A percentile compares a stretch with the other conserved stretches of the same genome.
phyloP scores from a whole-genome alignment of 2,113 vertebrate species.

The Pogona vitticeps region DNA sequence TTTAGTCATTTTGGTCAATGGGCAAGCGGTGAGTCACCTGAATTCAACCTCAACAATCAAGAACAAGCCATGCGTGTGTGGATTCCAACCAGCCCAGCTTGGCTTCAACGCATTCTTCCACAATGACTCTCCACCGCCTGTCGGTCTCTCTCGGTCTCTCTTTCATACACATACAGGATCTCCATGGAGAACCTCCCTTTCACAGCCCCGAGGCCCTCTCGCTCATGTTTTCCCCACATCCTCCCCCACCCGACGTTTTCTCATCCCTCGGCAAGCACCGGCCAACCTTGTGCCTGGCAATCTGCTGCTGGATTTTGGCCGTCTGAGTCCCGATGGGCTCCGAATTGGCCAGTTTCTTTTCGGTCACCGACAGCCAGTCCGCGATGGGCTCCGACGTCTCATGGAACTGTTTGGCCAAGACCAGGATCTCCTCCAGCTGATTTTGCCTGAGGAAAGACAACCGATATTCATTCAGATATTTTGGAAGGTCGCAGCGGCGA shows the following conservation, averaged over 20 bases:
- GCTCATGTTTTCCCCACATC: too few species aligned
- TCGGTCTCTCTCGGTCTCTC: fast-evolving
- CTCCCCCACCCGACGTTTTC: neutral
- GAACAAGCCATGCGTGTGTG: neutral
- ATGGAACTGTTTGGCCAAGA: constrained; percentile 95
- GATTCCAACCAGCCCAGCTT: neutral
- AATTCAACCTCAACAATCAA: neutral
- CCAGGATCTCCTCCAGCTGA: constrained; percentile 95
- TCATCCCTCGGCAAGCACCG: neutral
- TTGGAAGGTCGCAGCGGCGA: neutral
- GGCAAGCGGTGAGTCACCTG: neutral
- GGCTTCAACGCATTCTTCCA: neutral
- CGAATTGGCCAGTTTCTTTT: constrained; percentile 92
- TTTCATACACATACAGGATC: fast-evolving
- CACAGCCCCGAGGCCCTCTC: neutral
- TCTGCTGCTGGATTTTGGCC: constrained; percentile 96
- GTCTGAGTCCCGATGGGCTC: constrained; percentile 98
- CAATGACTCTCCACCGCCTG: neutral
- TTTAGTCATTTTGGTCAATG: too few species aligned
- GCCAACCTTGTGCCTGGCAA: constrained; percentile 90
- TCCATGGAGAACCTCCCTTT: fast-evolving
- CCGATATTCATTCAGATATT: constrained; percentile 22
- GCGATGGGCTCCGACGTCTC: constrained; percentile 93
- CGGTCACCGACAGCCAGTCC: constrained; percentile 93
- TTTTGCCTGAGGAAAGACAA: constrained; percentile 80